Conservation (phyloP, 2,797 vertebrate species). For the Tapirus indicus region DNA sequence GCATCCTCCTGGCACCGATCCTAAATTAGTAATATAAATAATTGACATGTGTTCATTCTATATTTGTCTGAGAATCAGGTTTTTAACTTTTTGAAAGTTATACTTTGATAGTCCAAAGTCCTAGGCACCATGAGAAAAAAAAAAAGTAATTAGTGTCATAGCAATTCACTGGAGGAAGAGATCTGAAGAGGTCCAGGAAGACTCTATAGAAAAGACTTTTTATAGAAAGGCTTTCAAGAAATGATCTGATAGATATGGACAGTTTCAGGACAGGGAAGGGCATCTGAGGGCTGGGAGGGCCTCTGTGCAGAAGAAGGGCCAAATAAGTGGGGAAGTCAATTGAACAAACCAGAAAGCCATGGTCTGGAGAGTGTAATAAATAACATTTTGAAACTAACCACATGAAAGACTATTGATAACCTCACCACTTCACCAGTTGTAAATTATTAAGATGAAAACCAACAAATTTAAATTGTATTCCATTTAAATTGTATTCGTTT, state of each 20-base stretch:
- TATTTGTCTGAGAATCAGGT: background rate
- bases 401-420: constrained; percentile 15
- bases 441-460: background rate
- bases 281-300: background rate
- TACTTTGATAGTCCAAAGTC: background rate
- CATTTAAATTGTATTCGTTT: background rate
- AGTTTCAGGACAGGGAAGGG: background rate
- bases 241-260: background rate
- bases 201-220: background rate
- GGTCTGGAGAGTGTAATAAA: background rate
- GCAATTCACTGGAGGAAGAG: background rate
- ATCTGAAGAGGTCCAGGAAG: background rate
- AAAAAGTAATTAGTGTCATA: background rate
- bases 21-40: background rate
- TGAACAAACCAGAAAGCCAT: background rate
- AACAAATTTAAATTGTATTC: no score
- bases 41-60: background rate
- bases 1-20: background rate
- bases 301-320: background rate
- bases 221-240: background rate
- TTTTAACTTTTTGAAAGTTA: background rate
- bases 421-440: background rate
- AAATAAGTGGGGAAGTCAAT: background rate
- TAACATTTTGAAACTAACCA: background rate
- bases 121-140: background rate